Evolutionary conservation across 2,888 invertebrate species (phyloP).

Genomic region (Brachypalpus laphriformis): DNA sequence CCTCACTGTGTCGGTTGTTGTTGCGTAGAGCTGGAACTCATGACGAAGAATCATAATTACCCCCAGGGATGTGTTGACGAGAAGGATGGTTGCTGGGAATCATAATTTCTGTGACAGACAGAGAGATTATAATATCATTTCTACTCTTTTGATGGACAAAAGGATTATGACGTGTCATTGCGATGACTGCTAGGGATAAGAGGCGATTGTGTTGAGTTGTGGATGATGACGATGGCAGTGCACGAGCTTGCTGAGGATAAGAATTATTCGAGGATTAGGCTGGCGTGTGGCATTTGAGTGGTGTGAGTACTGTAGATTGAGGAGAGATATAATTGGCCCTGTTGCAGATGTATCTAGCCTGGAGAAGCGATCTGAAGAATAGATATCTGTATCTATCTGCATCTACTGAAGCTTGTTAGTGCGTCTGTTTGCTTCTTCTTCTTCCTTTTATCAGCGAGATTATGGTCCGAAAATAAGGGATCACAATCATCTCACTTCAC

Average conservation of each 20-base stretch:
- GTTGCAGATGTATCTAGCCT: no score
- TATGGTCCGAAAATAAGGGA: no score
- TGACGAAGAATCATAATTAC: constrained; percentile 48
- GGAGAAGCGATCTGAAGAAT: no score
- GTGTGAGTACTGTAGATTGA: no score
- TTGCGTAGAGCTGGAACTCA: background rate
- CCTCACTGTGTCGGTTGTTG: background rate
- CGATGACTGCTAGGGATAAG: constrained; percentile 36
- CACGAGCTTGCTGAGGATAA: background rate
- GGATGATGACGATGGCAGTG: constrained; percentile 9
- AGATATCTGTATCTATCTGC: no score
- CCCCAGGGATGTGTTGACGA: constrained; percentile 23
- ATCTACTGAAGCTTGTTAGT: no score
- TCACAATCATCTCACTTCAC: no score
- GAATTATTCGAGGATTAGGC: constrained; percentile 2
- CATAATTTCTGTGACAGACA: constrained; percentile 20
- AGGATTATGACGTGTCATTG: constrained; percentile 60
- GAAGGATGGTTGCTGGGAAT: background rate
- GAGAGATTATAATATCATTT: constrained; percentile 41
- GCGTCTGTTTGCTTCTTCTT: no score
- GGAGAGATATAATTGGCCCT: no score
- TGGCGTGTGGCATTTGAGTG: background rate
- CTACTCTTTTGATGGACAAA: constrained; percentile 52
- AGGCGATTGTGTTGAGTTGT: constrained; percentile 13
- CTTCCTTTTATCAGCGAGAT: no score